Evolutionary conservation across 2,888 invertebrate genomes (phyloP), one percentile per base, ranked within the genome.

Genomic region (Gymnoscelis rufifasciata): DNA sequence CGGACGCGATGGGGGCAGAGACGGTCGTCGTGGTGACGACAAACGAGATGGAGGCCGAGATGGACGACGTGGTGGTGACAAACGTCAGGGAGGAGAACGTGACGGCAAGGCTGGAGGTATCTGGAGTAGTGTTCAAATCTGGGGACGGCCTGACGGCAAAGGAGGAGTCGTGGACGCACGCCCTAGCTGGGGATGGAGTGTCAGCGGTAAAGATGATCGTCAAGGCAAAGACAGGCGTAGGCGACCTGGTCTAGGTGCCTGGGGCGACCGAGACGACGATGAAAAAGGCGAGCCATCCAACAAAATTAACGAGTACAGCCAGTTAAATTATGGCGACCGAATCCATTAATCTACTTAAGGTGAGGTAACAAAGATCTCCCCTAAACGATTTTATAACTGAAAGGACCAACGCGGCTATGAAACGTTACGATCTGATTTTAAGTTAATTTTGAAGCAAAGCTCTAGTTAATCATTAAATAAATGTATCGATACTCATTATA

Each of bases 131-230:
- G 46, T 38, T 7, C 40, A 41, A 24, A 10, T 33, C 11, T 40
- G 51, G 47, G 40, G 51, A 4, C 11, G 38, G 13, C 26, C 43
- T 28, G 41, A 31, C 7, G 11, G 10, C n/a, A 14, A 28, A 7
- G 31, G 12, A 11, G 11, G 6, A 10, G 24, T 43, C 12, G 29
- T 33, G 23, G n/a, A 35, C 1, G 40, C 43, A 28, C 36, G 40
- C 3, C 39, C 36, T 23, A 48, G 48, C 27, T 48, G 48, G 48
- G 48, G 43, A 7, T 48, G 48, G 48, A 48, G 43, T 31, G 36
- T 23, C 12, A 27, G 26, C 19, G 38, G 42, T 12, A 38, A 27
- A 6, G 43, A 48, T 14, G 40, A 48, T 6, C 43, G 42, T 14
- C 36, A 35, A 30, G 41, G n/a, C 1, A 40, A 28, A 36, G 28